Base-by-base conservation (phyloP, 1,140 invertebrate genomes). In the Ips typographus region DNA sequence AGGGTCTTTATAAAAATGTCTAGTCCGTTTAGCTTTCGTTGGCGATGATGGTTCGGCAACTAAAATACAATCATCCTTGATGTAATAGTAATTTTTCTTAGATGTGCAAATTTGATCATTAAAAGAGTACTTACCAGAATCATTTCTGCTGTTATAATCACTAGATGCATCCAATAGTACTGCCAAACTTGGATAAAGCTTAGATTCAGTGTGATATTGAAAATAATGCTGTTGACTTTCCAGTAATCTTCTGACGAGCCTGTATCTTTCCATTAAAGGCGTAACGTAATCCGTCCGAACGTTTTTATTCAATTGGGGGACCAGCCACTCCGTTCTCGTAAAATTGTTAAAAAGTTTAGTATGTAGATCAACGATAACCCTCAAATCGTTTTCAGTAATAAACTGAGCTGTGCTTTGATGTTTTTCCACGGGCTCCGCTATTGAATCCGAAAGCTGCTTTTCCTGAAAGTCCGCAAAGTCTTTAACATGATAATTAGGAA, bases 1-100 rank as follows among this genome's bases (percentile, higher is more conserved):
- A 1, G 91, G 80, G 72, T 96, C 93, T 72, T 87, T 88, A 78
- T 99, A 99, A 76, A 98, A 94, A 81, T 98, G 90, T 84, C 68
- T 82, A 84, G 73, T 79, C 75, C 69, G 77, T 73, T 47, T 74
- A n/a, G 47, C 58, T 43, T 68, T 65, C 70, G 52, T 72, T 40
- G 61, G 62, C 2, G 73, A 72, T 7, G 73, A 74, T 38, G 57
- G 39, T 43, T 58, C 64, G 38, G 65, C 62, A 61, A 44, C 71
- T 72, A 51, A 56, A 71, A 73, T 22, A 6, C 39, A 51, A 56
- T 22, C 22, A 22, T 22, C 22, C 22, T 22, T 22, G 22, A 22
- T 22, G 22, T 22, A 22, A 22, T 22, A 22, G 22, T 22, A 22
- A 22, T 22, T 22, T 22, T 22, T 22, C 22, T 22, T 22, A 22